Evolutionary conservation across 2,888 invertebrate genomes (phyloP), one percentile per base, ranked within the genome.

Genomic region (Pharmacophagus antenor): DNA sequence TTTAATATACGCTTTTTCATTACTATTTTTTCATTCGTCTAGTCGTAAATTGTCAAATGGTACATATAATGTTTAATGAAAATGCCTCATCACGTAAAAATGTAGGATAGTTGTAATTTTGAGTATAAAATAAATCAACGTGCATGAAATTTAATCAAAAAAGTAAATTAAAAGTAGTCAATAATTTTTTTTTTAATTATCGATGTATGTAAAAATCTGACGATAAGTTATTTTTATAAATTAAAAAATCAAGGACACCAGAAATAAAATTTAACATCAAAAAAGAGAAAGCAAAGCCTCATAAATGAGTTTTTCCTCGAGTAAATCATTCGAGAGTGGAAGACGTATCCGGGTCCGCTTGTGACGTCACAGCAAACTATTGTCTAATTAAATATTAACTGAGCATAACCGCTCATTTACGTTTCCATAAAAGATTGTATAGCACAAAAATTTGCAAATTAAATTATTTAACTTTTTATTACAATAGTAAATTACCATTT

Each of bases 361-460:
- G 18, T 61, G 61, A 56, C 61, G 61, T 61, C 61, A 61, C 56
- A 37, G 46, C 41, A 48, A 56, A 52, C 56, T 21, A 52, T 37
- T 53, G 52, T 56, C 61, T 61, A 52, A 61, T 61, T 56, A 56
- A 61, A 56, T 37, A 56, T 61, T 61, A 56, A 52, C 61, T 52
- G 20, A 56, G 53, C 56, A 48, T 48, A 52, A 53, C 52, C 21
- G 20, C n/a, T 12, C 25, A 52, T 56, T 56, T 50, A 44, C 54
- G 55, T 37, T 52, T 20, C 44, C 41, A 48, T 59, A 60, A 42
- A 21, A 10, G 23, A 12, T 5, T 25, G 27, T 17, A 25, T 61
- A 56, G 56, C 51, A 61, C 47, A 42, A 60, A 44, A 60, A 60
- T 60, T 42, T 55, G 50, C 56, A 51, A 17, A 56, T 51, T 60